phyloP scores from a whole-genome alignment of 2,888 invertebrate species.

The Lagria hirta region DNA sequence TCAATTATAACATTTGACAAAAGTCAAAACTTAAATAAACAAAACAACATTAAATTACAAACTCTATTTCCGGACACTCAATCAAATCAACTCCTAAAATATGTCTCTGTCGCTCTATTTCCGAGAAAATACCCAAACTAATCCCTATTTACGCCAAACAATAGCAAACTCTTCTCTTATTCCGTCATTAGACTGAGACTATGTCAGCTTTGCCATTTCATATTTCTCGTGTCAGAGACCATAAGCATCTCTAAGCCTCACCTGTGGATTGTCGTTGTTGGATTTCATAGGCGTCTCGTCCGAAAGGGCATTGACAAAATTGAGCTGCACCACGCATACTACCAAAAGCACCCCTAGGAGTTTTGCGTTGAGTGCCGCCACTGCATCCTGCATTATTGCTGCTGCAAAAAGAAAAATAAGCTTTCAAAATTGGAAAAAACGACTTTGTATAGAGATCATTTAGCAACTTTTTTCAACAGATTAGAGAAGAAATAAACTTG shows the following conservation, averaged over 20 bases:
- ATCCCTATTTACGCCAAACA: no score
- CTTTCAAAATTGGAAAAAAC: background rate
- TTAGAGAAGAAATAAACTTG: no score
- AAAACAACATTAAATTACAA: no score
- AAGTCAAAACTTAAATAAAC: no score
- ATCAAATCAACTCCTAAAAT: no score
- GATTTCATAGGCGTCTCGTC: constrained; percentile 40
- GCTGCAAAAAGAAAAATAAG: constrained; percentile 32
- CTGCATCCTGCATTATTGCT: constrained; percentile 47
- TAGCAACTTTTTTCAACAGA: no score
- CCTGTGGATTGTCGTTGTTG: constrained; percentile 44
- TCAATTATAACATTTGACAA: no score
- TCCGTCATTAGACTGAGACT: constrained; percentile 13
- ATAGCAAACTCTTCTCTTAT: constrained; percentile 8
- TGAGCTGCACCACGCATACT: constrained; percentile 40
- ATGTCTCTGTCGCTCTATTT: constrained; percentile 7
- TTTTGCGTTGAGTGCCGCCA: constrained; percentile 36
- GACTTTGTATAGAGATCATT: background rate
- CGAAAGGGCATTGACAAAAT: constrained; percentile 33
- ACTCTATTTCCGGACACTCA: no score
- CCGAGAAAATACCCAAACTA: constrained; percentile 9
- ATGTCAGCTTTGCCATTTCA: constrained; percentile 23
- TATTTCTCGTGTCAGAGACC: constrained; percentile 15
- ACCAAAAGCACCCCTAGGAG: constrained; percentile 43
- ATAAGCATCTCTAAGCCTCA: constrained; percentile 27